A percentile compares a stretch with the other conserved stretches of the same genome.
phyloP scores from a whole-genome alignment of 1,140 invertebrate genomes.

The Calosoma granatense region DNA sequence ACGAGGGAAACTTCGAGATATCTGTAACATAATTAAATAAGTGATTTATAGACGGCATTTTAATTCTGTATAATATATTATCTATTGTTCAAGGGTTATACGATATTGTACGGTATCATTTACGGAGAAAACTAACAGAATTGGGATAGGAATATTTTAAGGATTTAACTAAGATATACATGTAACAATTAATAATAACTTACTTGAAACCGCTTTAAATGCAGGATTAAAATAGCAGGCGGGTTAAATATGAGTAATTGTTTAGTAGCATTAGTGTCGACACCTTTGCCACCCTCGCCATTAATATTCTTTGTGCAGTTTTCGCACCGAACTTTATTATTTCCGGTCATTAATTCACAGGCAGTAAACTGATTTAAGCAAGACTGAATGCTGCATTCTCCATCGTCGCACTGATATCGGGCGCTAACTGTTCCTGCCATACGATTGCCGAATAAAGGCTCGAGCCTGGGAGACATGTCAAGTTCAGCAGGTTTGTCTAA shows the following conservation, averaged over 20 bases:
- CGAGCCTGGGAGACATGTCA: not conserved
- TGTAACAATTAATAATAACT: conserved; percentile 29
- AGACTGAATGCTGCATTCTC: conserved; percentile 73
- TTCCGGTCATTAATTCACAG: conserved; percentile 76
- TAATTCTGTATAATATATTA: too few species aligned
- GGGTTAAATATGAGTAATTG: conserved; percentile 83
- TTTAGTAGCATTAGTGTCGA: conserved; percentile 84
- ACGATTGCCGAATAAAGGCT: not conserved
- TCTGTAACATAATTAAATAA: not conserved
- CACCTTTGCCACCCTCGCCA: conserved; percentile 53
- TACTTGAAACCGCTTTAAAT: conserved; percentile 84
- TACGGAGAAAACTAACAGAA: too few species aligned
- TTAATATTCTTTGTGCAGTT: conserved; percentile 70
- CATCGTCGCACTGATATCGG: conserved; percentile 59
- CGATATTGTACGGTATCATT: too few species aligned
- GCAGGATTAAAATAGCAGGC: conserved; percentile 87
- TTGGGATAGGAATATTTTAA: too few species aligned
- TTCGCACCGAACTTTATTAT: conserved; percentile 88
- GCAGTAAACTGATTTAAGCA: conserved; percentile 88
- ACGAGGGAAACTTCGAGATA: not conserved
- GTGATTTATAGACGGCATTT: too few species aligned
- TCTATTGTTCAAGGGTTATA: too few species aligned
- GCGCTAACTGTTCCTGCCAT: conserved; percentile 44
- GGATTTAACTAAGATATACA: too few species aligned
- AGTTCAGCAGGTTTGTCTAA: not conserved